Evolutionary conservation across 2,797 vertebrate species (phyloP).

Genomic region (Gobio occitaniae): DNA sequence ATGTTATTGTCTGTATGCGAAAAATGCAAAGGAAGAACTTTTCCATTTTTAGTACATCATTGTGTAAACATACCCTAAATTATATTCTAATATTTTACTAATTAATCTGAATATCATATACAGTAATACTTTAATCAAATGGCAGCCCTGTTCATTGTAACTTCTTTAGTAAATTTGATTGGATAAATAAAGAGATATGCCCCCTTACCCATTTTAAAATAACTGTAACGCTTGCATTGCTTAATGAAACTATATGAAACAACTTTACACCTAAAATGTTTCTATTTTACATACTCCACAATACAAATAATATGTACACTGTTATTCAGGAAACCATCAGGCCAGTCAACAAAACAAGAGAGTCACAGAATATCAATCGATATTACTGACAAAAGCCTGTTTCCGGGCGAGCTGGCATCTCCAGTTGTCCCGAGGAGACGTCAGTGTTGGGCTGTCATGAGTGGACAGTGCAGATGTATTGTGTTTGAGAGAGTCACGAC

Average conservation of each 20-base stretch:
- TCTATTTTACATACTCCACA: neutral
- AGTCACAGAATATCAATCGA: slow-evolving; percentile 6
- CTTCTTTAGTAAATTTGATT: neutral
- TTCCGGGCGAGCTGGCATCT: slow-evolving; percentile 53
- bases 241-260: neutral
- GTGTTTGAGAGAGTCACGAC: slow-evolving; percentile 72
- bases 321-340: slow-evolving; percentile 1
- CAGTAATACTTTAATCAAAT: neutral
- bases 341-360: neutral
- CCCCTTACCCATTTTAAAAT: neutral
- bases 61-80: neutral
- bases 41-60: no score
- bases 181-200: neutral
- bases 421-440: slow-evolving; percentile 53
- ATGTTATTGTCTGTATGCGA: no score
- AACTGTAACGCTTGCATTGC: neutral
- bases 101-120: neutral
- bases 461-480: slow-evolving; percentile 54
- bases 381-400: slow-evolving; percentile 43
- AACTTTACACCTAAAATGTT: neutral
- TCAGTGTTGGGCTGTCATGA: slow-evolving; percentile 62
- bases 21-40: no score
- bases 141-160: neutral
- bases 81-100: neutral
- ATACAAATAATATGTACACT: neutral